These are phyloP conservation scores for Mylabris phalerata DNA, from an alignment of 1,140 invertebrate genomes.

Conservation along the genomic window DNA sequence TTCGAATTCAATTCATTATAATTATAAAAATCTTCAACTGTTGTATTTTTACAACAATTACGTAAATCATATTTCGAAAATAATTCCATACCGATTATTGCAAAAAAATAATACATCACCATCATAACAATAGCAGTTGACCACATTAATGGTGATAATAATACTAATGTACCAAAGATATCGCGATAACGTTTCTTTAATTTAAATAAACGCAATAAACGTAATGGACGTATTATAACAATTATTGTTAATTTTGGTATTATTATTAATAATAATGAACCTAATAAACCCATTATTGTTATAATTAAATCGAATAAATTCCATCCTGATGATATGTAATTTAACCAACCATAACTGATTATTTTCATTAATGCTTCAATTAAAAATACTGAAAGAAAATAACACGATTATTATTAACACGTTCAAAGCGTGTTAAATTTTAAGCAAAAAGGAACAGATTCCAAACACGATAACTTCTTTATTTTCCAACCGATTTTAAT, in stretches of 20 bases:
- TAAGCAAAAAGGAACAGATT: no score
- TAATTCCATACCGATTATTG: constrained; percentile 86
- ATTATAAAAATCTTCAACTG: constrained; percentile 78
- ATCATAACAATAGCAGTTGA: constrained; percentile 76
- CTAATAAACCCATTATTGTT: constrained; percentile 60
- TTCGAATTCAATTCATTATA: constrained; percentile 49
- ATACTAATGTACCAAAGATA: constrained; percentile 82
- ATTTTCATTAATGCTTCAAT: constrained; percentile 69
- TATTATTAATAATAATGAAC: constrained; percentile 57
- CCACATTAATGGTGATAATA: constrained; percentile 69
- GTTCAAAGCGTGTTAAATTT: not conserved
- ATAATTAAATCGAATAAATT: constrained; percentile 79
- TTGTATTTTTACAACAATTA: constrained; percentile 83
- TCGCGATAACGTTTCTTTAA: constrained; percentile 82
- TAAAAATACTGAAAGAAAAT: constrained; percentile 60
- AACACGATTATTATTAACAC: constrained; percentile 1
- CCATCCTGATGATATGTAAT: constrained; percentile 78
- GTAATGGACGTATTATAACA: constrained; percentile 63
- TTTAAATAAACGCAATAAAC: constrained; percentile 64
- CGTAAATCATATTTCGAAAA: constrained; percentile 68
- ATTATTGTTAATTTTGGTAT: constrained; percentile 64
- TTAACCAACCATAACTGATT: constrained; percentile 60
- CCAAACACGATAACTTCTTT: no score
- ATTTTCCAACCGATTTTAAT: no score
- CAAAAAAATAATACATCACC: constrained; percentile 86